Evolutionary conservation across 1,140 invertebrate species (phyloP).

Genomic region (Oreohelix idahoensis): DNA sequence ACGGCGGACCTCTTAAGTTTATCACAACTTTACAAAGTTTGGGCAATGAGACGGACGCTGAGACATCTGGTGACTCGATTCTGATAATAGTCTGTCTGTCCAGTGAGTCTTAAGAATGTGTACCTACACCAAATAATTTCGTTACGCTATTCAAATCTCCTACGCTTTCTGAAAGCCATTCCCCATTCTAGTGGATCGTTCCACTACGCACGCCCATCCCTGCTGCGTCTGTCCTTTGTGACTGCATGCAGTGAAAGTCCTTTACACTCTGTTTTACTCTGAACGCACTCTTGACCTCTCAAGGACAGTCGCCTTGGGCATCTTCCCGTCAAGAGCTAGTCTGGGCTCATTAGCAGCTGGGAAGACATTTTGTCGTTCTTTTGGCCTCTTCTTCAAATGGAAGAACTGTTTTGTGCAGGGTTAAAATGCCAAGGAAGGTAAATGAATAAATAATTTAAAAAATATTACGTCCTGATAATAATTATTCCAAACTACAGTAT

Average conservation of each 20-base stretch:
- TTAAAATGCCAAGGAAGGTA: too few relatives aligned
- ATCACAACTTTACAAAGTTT: not conserved
- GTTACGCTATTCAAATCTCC: not conserved
- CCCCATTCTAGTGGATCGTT: not conserved
- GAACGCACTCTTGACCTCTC: slow-evolving; percentile 10
- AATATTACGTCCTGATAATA: too few relatives aligned
- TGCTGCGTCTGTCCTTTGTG: not conserved
- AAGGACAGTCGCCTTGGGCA: slow-evolving; percentile 4
- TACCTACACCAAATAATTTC: slow-evolving; percentile 1
- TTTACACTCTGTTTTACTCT: slow-evolving; percentile 15
- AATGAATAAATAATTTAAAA: too few relatives aligned
- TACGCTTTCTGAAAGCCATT: not conserved
- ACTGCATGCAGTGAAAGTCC: not conserved
- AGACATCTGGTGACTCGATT: not conserved
- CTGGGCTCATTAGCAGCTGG: not conserved
- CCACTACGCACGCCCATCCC: slow-evolving; percentile 10
- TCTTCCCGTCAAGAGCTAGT: not conserved
- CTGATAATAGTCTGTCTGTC: not conserved
- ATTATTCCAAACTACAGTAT: too few relatives aligned
- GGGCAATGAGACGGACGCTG: not conserved
- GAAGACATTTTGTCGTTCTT: not conserved
- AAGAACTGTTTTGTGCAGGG: too few relatives aligned
- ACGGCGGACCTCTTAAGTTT: not conserved
- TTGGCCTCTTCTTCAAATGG: not conserved
- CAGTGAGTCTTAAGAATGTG: not conserved